Percentiles rank a stretch among this genome's conserved stretches.
Conservation (phyloP, 2,113 vertebrate species). For the Phoenicopterus ruber region DNA sequence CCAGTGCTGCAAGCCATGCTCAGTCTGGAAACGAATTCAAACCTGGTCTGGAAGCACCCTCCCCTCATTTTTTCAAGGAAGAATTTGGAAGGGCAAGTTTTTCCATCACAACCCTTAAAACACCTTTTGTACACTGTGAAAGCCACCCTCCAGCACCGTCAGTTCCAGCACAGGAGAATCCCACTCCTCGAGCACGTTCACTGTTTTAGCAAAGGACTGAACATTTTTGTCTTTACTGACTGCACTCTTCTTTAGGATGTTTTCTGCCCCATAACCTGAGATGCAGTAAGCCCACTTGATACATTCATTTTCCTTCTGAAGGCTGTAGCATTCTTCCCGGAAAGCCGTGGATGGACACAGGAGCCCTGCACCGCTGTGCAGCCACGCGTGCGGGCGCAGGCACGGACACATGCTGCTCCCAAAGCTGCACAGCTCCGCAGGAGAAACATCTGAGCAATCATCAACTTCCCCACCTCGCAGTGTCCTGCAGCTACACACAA, state of each 20-base stretch:
- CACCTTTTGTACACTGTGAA: background rate
- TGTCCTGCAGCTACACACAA: background rate
- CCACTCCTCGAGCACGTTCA: background rate
- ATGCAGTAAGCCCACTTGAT: background rate
- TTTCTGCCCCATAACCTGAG: background rate
- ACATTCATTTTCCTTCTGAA: background rate
- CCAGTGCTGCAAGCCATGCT: background rate
- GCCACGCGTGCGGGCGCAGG: fast-evolving
- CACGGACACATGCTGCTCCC: fast-evolving
- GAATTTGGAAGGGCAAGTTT: background rate
- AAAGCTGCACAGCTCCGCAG: background rate
- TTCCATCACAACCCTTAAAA: background rate
- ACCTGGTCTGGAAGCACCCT: background rate
- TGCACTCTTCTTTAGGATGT: background rate
- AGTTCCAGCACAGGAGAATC: background rate
- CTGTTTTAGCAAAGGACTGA: background rate
- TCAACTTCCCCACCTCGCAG: background rate
- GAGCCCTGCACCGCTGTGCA: background rate
- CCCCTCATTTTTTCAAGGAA: background rate
- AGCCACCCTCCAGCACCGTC: background rate
- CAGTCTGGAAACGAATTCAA: background rate
- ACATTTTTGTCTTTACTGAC: background rate
- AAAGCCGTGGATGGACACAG: background rate
- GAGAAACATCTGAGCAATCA: background rate
- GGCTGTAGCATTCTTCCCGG: background rate